phyloP scores from a whole-genome alignment of 2,797 vertebrate genomes.

The Myotis planiceps region DNA sequence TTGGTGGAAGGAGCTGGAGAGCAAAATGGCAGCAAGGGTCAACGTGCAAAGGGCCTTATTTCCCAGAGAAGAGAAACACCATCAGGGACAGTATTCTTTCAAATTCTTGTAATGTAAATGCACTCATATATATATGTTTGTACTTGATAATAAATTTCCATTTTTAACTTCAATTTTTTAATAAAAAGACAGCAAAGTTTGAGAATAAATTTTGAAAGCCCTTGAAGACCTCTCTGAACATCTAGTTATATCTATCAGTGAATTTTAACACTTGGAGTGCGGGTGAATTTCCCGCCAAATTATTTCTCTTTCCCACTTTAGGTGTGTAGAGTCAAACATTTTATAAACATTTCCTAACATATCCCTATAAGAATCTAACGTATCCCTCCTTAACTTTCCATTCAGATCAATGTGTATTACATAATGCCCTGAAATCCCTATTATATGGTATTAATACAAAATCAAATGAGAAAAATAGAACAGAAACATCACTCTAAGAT shows the following conservation, averaged over 20 bases:
- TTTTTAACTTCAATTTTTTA: neutral
- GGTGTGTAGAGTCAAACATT: neutral
- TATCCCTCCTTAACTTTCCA: slow-evolving; percentile 7
- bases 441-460: neutral
- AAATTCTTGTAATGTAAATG: neutral
- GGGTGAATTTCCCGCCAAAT: too few species aligned
- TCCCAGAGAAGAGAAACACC: neutral
- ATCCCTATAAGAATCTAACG: neutral
- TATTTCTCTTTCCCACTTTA: neutral
- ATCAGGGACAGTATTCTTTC: neutral
- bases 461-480: slow-evolving; percentile 29
- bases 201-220: neutral
- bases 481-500: neutral
- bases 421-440: neutral
- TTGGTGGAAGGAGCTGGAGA: neutral
- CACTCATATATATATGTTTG: neutral
- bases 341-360: neutral
- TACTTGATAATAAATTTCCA: neutral
- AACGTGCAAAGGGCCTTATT: too few species aligned
- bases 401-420: neutral
- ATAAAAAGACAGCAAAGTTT: slow-evolving; percentile 4
- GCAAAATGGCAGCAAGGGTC: neutral
- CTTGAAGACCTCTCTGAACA: slow-evolving; percentile 11
- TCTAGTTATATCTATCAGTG: neutral
- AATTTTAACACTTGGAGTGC: too few species aligned